A percentile compares a stretch with the other conserved stretches of the same genome.
Conservation (phyloP, 2,113 vertebrate species). For the Mesitornis unicolor region DNA sequence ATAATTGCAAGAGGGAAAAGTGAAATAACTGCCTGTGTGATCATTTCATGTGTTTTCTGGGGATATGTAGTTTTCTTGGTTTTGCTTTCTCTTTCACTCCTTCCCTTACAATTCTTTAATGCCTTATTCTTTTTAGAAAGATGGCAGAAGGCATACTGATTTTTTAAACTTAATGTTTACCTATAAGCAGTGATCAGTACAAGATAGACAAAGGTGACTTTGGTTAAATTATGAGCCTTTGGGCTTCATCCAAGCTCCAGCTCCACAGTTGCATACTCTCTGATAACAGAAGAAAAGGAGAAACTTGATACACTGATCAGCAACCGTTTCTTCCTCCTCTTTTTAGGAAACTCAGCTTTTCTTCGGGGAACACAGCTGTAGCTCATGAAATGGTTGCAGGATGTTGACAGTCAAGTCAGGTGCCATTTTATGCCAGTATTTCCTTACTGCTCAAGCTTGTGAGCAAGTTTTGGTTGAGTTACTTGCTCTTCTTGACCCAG, state of each 20-base stretch:
- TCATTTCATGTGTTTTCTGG: not conserved
- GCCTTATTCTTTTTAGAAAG: not conserved
- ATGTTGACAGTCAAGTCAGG: not conserved
- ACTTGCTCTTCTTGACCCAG: not conserved
- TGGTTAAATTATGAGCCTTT: not conserved
- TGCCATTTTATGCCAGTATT: not conserved
- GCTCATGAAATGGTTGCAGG: not conserved
- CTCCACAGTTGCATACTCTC: not conserved
- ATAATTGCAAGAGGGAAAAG: not conserved
- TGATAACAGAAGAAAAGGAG: not conserved
- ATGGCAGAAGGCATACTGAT: not conserved
- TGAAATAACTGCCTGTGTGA: not conserved
- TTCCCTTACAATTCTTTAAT: not conserved
- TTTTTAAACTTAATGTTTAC: not conserved
- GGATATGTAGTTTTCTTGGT: not conserved
- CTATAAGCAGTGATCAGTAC: not conserved
- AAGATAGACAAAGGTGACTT: not conserved
- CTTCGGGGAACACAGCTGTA: not conserved
- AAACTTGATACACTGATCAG: not conserved
- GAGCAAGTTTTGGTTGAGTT: not conserved
- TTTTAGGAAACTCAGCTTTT: not conserved
- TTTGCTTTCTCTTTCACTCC: not conserved
- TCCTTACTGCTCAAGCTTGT: not conserved
- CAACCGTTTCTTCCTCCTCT: not conserved
- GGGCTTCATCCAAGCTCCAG: not conserved